These are phyloP conservation scores for Melipona quadrifasciata DNA, from an alignment of 1,140 invertebrate genomes.

Conservation along the genomic window DNA sequence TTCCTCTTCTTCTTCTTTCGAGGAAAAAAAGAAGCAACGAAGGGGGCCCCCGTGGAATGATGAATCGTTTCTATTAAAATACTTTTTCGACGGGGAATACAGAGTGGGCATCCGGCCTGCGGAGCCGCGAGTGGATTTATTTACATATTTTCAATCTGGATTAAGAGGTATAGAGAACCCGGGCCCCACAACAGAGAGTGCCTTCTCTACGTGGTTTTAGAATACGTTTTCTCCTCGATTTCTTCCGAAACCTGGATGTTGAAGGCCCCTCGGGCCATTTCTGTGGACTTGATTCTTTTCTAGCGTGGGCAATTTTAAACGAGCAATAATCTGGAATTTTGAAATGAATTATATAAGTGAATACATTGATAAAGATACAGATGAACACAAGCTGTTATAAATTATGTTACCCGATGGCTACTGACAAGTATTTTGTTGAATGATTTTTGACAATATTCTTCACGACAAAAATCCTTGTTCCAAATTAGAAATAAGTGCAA, in stretches of 20 bases:
- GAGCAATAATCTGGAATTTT: too few species aligned
- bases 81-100: slow-evolving; percentile 81
- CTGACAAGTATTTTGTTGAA: too few species aligned
- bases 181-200: slow-evolving; percentile 9
- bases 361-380: too few species aligned
- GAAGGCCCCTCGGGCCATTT: background rate
- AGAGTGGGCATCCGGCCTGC: slow-evolving; percentile 76
- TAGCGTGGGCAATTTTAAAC: too few species aligned
- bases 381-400: too few species aligned
- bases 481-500: too few species aligned
- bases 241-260: background rate
- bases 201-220: background rate
- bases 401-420: too few species aligned
- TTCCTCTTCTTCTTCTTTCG: slow-evolving; percentile 6
- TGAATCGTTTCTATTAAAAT: slow-evolving; percentile 83
- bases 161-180: slow-evolving; percentile 76
- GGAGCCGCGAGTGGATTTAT: slow-evolving; percentile 78
- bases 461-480: too few species aligned
- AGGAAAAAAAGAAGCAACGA: slow-evolving; percentile 63
- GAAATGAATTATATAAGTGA: too few species aligned
- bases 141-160: slow-evolving; percentile 83
- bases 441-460: too few species aligned
- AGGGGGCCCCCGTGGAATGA: slow-evolving; percentile 76
- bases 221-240: background rate
- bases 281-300: background rate